Conservation (phyloP, 2,797 vertebrate species). For the Pseudochirops corinnae region DNA sequence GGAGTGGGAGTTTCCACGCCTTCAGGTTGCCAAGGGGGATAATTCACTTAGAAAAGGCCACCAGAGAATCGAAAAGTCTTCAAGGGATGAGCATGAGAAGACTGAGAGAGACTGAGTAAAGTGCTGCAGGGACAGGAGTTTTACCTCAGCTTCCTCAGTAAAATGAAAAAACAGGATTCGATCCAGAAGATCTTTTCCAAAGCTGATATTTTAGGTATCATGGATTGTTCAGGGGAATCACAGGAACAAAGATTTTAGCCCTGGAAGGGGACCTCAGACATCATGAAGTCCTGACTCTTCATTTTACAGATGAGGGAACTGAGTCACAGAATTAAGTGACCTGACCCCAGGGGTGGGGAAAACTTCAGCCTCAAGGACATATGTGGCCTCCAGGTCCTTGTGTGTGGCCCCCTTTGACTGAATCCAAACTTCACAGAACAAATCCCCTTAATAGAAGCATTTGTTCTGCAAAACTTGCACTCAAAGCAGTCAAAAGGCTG, state of each 20-base stretch:
- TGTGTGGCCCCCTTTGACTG: too few species aligned
- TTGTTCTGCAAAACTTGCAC: too few species aligned
- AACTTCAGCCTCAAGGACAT: too few species aligned
- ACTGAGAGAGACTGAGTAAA: not conserved
- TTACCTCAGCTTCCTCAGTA: not conserved
- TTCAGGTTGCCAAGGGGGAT: not conserved
- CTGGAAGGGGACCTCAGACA: not conserved
- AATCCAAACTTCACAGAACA: too few species aligned
- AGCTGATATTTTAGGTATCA: not conserved
- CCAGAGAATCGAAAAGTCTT: not conserved
- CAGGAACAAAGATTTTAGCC: not conserved
- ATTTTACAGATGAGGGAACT: not conserved
- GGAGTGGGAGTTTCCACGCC: slow-evolving; percentile 49
- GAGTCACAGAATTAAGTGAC: not conserved
- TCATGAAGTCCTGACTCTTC: not conserved
- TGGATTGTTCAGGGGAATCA: not conserved
- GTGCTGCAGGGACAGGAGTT: not conserved
- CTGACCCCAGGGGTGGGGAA: too few species aligned
- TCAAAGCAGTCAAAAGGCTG: too few species aligned
- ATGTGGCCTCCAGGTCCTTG: too few species aligned
- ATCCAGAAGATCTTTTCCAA: not conserved
- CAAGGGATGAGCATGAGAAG: not conserved
- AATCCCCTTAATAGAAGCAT: too few species aligned
- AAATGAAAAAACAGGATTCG: not conserved
- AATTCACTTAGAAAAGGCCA: rapidly evolving